phyloP scores from a whole-genome alignment of 2,797 vertebrate genomes.

The Phyllotis vaccarum region DNA sequence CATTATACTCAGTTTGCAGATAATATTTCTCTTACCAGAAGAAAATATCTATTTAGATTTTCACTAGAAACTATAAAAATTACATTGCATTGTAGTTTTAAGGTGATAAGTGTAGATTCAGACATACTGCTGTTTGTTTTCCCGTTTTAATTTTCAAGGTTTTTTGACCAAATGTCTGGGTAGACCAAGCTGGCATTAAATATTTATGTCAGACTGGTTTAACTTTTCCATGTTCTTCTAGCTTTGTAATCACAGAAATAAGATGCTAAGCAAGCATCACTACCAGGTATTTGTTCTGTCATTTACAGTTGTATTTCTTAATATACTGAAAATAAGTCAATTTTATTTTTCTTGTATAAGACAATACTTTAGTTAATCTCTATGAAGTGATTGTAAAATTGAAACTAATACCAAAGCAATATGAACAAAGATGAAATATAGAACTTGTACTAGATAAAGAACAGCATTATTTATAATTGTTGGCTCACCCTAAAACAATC shows the following conservation, averaged over 20 bases:
- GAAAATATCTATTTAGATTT: too few relatives aligned
- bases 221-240: too few relatives aligned
- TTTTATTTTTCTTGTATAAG: too few relatives aligned
- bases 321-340: too few relatives aligned
- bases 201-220: not conserved
- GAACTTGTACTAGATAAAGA: not conserved
- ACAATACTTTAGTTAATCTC: too few relatives aligned
- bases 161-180: not conserved
- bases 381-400: not conserved
- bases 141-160: not conserved
- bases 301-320: not conserved
- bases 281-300: not conserved
- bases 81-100: not conserved
- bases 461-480: not conserved
- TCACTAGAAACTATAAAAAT: not conserved
- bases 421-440: not conserved
- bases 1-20: not conserved
- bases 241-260: too few relatives aligned
- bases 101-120: not conserved
- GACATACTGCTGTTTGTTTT: not conserved
- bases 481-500: not conserved
- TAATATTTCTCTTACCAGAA: not conserved
- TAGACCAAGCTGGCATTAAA: not conserved
- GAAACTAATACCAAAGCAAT: not conserved
- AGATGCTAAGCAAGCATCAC: not conserved